A percentile compares a stretch with the other conserved stretches of the same genome.
phyloP scores from a whole-genome alignment of 2,888 invertebrate genomes.

The Meteorus cinctellus region DNA sequence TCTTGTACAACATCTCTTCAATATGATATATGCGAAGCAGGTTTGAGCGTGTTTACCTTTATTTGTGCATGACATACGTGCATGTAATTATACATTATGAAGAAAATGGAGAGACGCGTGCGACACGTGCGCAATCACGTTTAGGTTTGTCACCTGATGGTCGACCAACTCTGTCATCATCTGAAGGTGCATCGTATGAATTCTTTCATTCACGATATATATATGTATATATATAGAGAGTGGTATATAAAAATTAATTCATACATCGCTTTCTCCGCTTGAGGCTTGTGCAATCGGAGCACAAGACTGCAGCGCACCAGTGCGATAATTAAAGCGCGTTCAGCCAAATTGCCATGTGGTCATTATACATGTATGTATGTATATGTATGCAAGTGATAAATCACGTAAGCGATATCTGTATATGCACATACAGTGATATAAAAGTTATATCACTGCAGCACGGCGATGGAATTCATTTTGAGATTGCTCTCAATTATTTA shows the following conservation, averaged over 20 bases:
- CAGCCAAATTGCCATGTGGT: conserved; percentile 25
- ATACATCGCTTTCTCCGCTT: conserved; percentile 53
- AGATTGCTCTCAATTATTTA: no score
- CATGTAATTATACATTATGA: conserved; percentile 44
- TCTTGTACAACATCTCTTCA: not conserved
- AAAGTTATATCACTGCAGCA: not conserved
- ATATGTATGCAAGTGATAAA: conserved; percentile 39
- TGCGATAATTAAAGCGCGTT: conserved; percentile 42
- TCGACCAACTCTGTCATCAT: conserved; percentile 36
- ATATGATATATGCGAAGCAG: conserved; percentile 4
- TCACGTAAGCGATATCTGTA: conserved; percentile 18
- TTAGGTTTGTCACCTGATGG: conserved; percentile 53
- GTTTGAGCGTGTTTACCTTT: conserved; percentile 5
- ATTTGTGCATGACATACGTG: conserved; percentile 42
- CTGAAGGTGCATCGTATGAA: conserved; percentile 30
- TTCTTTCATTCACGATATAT: conserved; percentile 46
- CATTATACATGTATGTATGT: conserved; percentile 14
- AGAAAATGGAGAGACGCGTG: conserved; percentile 50
- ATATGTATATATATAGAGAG: conserved; percentile 42
- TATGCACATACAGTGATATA: not conserved
- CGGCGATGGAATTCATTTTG: not conserved
- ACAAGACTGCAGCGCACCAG: conserved; percentile 28
- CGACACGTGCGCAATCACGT: conserved; percentile 58
- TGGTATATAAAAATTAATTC: not conserved
- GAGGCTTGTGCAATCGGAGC: conserved; percentile 44